Conservation (phyloP, 2,888 invertebrate genomes). For the Dasysyrphus albostriatus region DNA sequence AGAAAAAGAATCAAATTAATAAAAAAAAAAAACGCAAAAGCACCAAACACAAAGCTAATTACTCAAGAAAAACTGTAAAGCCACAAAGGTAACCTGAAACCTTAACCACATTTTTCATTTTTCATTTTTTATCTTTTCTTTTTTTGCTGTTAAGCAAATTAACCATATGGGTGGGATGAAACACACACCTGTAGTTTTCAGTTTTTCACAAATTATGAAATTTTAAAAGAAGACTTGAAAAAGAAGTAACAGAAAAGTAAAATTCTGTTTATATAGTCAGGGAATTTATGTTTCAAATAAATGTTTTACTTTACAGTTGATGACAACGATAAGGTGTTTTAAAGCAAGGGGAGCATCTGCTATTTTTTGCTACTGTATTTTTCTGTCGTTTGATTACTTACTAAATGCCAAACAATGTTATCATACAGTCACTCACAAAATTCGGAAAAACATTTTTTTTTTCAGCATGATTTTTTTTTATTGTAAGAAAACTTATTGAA, state of each 20-base stretch:
- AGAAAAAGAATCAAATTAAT: background rate
- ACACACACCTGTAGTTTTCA: conserved; percentile 12
- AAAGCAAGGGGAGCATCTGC: no score
- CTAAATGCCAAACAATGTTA: no score
- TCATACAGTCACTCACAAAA: no score
- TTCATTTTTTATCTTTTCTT: no score
- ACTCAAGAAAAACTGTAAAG: conserved; percentile 39
- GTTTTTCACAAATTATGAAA: background rate
- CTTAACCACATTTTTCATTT: conserved; percentile 21
- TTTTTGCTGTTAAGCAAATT: background rate
- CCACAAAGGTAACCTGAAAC: conserved; percentile 53
- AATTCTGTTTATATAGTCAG: background rate
- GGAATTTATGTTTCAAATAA: background rate
- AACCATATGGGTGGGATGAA: conserved; percentile 16
- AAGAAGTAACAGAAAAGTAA: background rate
- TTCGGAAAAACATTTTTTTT: no score
- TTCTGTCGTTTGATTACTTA: no score
- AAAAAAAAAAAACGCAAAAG: background rate
- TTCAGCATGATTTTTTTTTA: no score
- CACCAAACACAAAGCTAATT: conserved; percentile 40
- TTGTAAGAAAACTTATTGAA: no score
- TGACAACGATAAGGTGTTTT: no score
- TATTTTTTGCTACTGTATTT: no score
- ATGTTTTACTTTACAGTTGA: no score
- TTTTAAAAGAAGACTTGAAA: background rate